Evolutionary conservation across 2,113 vertebrate species (phyloP).

Genomic region (Nothocercus nigrocapillus): DNA sequence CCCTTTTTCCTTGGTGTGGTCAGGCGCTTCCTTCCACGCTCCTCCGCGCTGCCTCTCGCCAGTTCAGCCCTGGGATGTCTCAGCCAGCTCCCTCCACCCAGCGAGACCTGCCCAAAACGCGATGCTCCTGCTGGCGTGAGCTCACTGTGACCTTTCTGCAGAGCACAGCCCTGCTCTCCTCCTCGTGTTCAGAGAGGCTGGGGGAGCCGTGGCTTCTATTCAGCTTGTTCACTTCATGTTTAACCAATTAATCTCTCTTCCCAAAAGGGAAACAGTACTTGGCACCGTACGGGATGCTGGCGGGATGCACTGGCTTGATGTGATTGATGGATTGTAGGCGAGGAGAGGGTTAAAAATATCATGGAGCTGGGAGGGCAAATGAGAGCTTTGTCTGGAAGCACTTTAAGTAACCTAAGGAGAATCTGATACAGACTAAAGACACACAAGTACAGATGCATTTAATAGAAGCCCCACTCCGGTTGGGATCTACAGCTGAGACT

Average conservation of each 20-base stretch:
- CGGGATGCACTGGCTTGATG: background rate
- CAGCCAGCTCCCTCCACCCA: constrained; percentile 56
- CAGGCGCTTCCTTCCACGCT: constrained; percentile 2
- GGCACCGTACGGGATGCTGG: background rate
- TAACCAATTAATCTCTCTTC: constrained; percentile 21
- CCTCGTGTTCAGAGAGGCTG: background rate
- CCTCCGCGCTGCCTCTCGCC: background rate
- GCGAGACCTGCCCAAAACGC: constrained; percentile 44
- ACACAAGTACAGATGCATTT: constrained; percentile 64
- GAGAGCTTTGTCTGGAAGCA: constrained; percentile 54
- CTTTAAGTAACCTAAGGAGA: constrained; percentile 68
- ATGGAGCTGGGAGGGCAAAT: background rate
- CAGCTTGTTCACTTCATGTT: background rate
- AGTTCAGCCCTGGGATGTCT: constrained; percentile 39
- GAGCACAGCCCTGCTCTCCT: constrained; percentile 5
- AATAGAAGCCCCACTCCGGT: constrained; percentile 58
- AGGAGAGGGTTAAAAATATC: constrained; percentile 54
- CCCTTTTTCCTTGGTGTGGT: constrained; percentile 33
- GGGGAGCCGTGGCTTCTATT: constrained; percentile 10
- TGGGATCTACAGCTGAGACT: constrained; percentile 59
- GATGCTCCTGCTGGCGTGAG: constrained; percentile 21
- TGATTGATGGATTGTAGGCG: background rate
- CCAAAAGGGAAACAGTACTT: background rate
- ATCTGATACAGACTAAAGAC: constrained; percentile 62
- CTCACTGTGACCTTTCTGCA: constrained; percentile 54